Conservation (phyloP, 2,113 vertebrate species). For the Octodon degus region DNA sequence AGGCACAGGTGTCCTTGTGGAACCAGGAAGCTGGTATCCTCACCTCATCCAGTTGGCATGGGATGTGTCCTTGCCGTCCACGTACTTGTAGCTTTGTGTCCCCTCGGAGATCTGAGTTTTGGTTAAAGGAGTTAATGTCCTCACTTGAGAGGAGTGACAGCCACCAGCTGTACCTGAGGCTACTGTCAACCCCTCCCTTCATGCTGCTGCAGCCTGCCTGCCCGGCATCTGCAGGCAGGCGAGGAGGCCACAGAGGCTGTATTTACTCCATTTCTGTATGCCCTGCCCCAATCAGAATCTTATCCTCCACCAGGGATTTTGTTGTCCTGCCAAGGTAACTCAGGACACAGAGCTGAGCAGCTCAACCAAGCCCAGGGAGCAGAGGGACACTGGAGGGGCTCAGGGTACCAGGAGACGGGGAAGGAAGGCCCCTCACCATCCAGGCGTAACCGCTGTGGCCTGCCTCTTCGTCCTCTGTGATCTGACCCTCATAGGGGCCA, state of each 20-base stretch:
- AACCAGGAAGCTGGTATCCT: background rate
- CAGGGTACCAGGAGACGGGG: too few relatives aligned
- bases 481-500: slow-evolving; percentile 89
- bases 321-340: too few relatives aligned
- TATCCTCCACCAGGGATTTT: too few relatives aligned
- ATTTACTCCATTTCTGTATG: too few relatives aligned
- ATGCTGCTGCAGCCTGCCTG: too few relatives aligned
- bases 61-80: slow-evolving; percentile 87
- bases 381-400: too few relatives aligned
- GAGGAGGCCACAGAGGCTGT: too few relatives aligned
- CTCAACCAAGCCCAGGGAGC: too few relatives aligned
- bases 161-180: background rate
- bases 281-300: too few relatives aligned
- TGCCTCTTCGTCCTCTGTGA: slow-evolving; percentile 85
- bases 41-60: slow-evolving; percentile 93
- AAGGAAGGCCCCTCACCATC: slow-evolving; percentile 85
- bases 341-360: too few relatives aligned
- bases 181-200: too few relatives aligned
- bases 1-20: background rate
- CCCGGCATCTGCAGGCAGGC: too few relatives aligned
- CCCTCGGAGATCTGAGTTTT: slow-evolving; percentile 86
- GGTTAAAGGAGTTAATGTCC: background rate
- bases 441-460: slow-evolving; percentile 89
- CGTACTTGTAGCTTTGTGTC: slow-evolving; percentile 87
- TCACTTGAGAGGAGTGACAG: background rate